Evolutionary conservation across 2,113 vertebrate genomes (phyloP).

Genomic region (Prochilodus magdalenae): DNA sequence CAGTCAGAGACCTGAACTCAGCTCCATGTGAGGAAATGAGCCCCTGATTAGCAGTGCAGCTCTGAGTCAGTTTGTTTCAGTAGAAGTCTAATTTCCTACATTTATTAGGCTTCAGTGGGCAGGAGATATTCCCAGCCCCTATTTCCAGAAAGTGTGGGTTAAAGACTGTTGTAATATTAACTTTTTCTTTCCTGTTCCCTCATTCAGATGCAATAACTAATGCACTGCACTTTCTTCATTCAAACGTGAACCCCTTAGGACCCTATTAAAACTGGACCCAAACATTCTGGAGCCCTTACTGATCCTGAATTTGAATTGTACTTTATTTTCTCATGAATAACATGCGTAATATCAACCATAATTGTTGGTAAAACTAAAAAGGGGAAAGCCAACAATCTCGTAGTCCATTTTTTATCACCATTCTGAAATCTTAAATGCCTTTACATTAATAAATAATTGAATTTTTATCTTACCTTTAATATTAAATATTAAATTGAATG

Average conservation of each 20-base stretch:
- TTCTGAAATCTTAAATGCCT: no score
- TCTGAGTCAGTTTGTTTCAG: conserved; percentile 4
- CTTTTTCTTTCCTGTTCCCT: background rate
- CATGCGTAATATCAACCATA: background rate
- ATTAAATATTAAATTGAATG: no score
- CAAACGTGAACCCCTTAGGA: no score
- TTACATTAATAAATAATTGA: background rate
- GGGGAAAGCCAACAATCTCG: background rate
- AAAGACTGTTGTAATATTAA: background rate
- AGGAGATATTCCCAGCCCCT: background rate
- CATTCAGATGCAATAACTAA: background rate
- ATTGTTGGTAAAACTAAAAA: background rate
- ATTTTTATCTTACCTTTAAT: no score
- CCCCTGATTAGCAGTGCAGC: conserved; percentile 35
- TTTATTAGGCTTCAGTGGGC: conserved; percentile 12
- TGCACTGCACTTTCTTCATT: no score
- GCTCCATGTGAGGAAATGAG: conserved; percentile 36
- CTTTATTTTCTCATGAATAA: no score
- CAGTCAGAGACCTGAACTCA: conserved; percentile 30
- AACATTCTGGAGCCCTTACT: background rate
- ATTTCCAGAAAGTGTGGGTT: background rate
- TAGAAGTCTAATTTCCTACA: conserved; percentile 21
- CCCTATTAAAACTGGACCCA: no score
- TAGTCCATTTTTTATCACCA: no score
- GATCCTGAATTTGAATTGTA: background rate